Base-by-base conservation (phyloP, 2,113 vertebrate species). In the Tachysurus fulvidraco region DNA sequence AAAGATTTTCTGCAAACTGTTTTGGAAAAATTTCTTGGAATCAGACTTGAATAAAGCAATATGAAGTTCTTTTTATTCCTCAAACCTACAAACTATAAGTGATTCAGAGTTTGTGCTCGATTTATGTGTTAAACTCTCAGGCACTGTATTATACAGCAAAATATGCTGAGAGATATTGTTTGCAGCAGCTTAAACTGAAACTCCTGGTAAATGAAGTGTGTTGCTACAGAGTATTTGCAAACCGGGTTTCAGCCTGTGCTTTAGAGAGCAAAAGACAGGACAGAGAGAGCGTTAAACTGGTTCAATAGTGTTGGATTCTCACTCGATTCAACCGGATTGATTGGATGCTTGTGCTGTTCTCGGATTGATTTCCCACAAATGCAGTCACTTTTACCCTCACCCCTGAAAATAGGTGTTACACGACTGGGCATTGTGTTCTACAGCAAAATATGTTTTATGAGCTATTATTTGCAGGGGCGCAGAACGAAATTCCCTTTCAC, bases 151-250 rank as follows among this genome's bases (percentile, higher is more conserved):
- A 81, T 81, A 19, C 30, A 44, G 78, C 19, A 25, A 60, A 81
- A 81, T 60, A 25, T 81, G 55, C 36, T 60, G 55, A 60, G 30
- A 44, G 21, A 60, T 59, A 60, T 81, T 81, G 55, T 12, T 60
- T 25, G 36, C 54, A 81, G 78, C 55, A 25, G 52, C 76, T 79
- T 57, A 16, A 57, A 60, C 30, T 60, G 30, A 81, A 59, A 25
- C 41, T 44, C 78, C 55, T 60, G 78, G 41, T 81, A 81, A 81
- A 81, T 81, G 55, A 60, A 60, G 78, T 44, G 55, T 81, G 78
- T 60, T 81, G 78, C 78, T 81, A 41, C 0, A 44, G 55, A 5
- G 0, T 81, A 81, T 81, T 81, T 60, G 19, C 23, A 81, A 60
- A 25, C 30, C 30, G 52, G 16, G 16, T 79, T 55, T 79, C 76